A percentile compares a stretch with the other conserved stretches of the same genome.
Evolutionary conservation across 2,113 vertebrate genomes (phyloP).

Genomic region (Amphilophus citrinellus): DNA sequence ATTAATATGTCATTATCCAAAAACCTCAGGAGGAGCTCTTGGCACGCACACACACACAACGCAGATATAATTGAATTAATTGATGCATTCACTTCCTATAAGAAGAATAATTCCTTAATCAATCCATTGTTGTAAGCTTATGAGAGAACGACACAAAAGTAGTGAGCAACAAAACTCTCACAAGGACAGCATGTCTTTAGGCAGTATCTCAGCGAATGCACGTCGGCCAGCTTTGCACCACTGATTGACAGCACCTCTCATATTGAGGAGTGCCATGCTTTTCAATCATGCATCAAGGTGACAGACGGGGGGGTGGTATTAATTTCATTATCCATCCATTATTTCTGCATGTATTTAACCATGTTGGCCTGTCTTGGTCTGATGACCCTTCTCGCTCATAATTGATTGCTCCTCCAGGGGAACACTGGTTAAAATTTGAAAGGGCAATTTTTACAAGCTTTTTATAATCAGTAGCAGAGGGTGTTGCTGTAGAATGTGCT

Average conservation of each 20-base stretch:
- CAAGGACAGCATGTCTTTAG: slow-evolving; percentile 56
- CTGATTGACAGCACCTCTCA: slow-evolving; percentile 59
- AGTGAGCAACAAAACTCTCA: background rate
- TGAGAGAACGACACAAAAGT: slow-evolving; percentile 27
- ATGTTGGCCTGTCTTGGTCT: slow-evolving; percentile 45
- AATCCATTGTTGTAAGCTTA: slow-evolving; percentile 64
- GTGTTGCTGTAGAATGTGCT: slow-evolving; percentile 5
- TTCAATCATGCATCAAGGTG: slow-evolving; percentile 72
- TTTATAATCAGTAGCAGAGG: slow-evolving; percentile 6
- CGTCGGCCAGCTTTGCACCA: background rate
- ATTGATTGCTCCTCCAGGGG: slow-evolving; percentile 50
- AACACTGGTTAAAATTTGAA: slow-evolving; percentile 57
- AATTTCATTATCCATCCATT: slow-evolving; percentile 66
- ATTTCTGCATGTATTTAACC: slow-evolving; percentile 57
- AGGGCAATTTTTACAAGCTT: slow-evolving; percentile 36
- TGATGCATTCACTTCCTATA: slow-evolving; percentile 43
- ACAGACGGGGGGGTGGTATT: slow-evolving; percentile 55
- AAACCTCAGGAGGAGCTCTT: slow-evolving; percentile 36
- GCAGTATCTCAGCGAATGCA: background rate
- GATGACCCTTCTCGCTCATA: slow-evolving; percentile 38
- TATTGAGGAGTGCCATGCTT: slow-evolving; percentile 4
- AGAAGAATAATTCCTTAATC: slow-evolving; percentile 60
- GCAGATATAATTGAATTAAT: slow-evolving; percentile 65
- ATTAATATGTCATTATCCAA: slow-evolving; percentile 61
- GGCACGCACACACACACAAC: background rate